These are phyloP conservation scores for Terebella lapidaria DNA, from an alignment of 2,888 invertebrate species.

Conservation along the genomic window DNA sequence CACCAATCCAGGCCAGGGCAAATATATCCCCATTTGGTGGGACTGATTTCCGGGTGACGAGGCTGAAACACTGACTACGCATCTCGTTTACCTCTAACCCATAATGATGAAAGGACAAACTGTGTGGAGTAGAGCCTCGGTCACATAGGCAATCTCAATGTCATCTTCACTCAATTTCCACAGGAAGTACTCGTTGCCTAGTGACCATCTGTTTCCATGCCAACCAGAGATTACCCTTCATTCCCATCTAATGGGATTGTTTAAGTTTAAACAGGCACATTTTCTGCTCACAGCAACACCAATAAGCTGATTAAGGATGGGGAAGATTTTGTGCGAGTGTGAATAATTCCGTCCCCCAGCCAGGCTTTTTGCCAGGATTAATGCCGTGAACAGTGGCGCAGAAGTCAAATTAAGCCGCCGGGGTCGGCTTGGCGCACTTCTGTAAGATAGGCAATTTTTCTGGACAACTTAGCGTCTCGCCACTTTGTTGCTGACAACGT, in stretches of 20 bases:
- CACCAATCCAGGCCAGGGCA: background rate
- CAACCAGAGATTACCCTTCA: background rate
- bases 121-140: too few species aligned
- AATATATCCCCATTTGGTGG: background rate
- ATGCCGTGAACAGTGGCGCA: too few species aligned
- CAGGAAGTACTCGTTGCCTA: background rate
- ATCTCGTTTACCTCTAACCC: background rate
- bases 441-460: too few species aligned
- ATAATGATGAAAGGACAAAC: too few species aligned
- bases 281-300: background rate
- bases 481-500: too few species aligned
- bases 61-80: background rate
- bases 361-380: too few species aligned
- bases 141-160: too few species aligned
- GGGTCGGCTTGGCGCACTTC: too few species aligned
- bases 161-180: background rate
- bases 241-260: background rate
- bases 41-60: background rate
- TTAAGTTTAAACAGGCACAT: background rate
- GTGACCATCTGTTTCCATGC: background rate
- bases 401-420: too few species aligned
- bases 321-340: too few species aligned
- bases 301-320: background rate
- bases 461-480: too few species aligned
- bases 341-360: too few species aligned